Conservation (phyloP, 2,888 invertebrate genomes). For the Coelogynopora nodosa region DNA sequence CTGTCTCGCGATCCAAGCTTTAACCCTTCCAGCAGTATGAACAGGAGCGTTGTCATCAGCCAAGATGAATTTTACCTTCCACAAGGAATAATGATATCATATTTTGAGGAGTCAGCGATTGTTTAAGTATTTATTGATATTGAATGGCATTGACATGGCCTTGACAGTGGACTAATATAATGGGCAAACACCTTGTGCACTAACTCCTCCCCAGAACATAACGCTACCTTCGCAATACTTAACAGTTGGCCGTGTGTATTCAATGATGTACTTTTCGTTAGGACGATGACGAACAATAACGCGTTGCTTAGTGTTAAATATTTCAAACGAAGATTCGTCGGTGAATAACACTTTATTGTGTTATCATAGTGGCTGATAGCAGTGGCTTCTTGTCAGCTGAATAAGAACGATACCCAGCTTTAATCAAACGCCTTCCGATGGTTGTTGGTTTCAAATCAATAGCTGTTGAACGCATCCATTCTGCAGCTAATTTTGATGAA, state of each 20-base stretch:
- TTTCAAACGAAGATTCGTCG: not conserved
- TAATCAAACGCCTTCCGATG: not conserved
- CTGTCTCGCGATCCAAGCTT: constrained; percentile 18
- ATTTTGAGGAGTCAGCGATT: constrained; percentile 24
- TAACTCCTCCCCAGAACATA: not conserved
- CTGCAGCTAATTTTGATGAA: not conserved
- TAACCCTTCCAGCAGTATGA: constrained; percentile 25
- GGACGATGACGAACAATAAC: not conserved
- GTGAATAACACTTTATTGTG: not conserved
- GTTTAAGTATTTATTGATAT: not conserved
- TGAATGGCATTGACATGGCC: constrained; percentile 28
- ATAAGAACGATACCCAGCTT: not conserved
- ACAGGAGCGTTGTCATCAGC: constrained; percentile 24
- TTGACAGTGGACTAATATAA: constrained; percentile 25
- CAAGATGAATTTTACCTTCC: constrained; percentile 20
- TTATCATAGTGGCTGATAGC: not conserved
- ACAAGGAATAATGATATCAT: not conserved
- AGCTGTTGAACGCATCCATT: not conserved
- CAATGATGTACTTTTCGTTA: not conserved
- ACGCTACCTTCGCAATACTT: not conserved
- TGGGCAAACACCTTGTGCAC: not conserved
- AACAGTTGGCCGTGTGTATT: not conserved
- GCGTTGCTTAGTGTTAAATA: not conserved
- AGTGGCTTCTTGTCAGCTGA: not conserved
- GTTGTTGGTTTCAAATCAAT: not conserved